phyloP scores from a whole-genome alignment of 2,888 invertebrate genomes.

The Latheticus oryzae region DNA sequence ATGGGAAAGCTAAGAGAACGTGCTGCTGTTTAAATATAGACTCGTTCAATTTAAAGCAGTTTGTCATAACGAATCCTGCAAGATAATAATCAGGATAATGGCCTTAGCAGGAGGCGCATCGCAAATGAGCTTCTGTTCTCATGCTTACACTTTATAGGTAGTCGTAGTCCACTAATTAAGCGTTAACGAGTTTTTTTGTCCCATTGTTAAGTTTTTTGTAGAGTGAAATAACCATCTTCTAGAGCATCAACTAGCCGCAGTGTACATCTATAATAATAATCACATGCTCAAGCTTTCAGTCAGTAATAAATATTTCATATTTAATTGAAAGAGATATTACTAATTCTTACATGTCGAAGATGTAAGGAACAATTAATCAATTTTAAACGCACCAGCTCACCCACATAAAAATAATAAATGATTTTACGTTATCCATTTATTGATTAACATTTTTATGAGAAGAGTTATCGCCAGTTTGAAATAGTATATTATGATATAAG shows the following conservation, averaged over 20 bases:
- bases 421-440: slow-evolving; percentile 20
- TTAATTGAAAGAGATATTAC: too few species aligned
- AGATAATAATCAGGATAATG: slow-evolving; percentile 45
- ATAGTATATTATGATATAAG: too few species aligned
- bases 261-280: too few species aligned
- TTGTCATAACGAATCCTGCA: slow-evolving; percentile 38
- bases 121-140: slow-evolving; percentile 44
- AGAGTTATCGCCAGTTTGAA: too few species aligned
- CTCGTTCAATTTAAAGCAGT: slow-evolving; percentile 22
- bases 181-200: slow-evolving; percentile 43
- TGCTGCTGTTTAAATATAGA: slow-evolving; percentile 29
- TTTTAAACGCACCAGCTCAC: slow-evolving; percentile 15
- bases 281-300: slow-evolving; percentile 6
- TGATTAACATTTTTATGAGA: slow-evolving; percentile 10
- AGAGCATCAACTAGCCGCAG: too few species aligned
- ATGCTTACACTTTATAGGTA: slow-evolving; percentile 39
- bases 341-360: too few species aligned
- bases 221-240: too few species aligned
- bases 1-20: slow-evolving; percentile 20
- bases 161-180: slow-evolving; percentile 41
- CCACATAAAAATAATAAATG: slow-evolving; percentile 22
- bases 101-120: slow-evolving; percentile 43
- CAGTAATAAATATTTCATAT: slow-evolving; percentile 18
- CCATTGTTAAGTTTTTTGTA: slow-evolving; percentile 14
- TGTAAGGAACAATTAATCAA: slow-evolving; percentile 30